A percentile compares a stretch with the other conserved stretches of the same genome.
Conservation (phyloP, 1,140 invertebrate genomes). For the Drosophila nikananu region DNA sequence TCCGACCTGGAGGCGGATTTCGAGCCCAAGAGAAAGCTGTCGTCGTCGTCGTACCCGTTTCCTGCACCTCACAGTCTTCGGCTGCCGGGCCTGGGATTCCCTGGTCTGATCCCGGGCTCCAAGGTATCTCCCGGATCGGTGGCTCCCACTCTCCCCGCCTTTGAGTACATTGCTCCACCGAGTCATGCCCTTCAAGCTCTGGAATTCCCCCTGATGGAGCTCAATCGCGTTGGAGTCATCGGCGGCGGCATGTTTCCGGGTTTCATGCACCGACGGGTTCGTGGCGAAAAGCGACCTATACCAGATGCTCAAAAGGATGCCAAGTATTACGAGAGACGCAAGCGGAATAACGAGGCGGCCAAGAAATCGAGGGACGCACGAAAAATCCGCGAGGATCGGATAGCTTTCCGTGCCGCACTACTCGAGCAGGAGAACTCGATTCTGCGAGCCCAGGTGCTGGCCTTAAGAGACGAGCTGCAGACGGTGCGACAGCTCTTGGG, state of each 20-base stretch:
- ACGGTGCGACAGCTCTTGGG: constrained; percentile 88
- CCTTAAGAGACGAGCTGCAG: constrained; percentile 92
- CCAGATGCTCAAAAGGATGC: constrained; percentile 94
- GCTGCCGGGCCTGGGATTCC: constrained; percentile 51
- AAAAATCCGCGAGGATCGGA: constrained; percentile 92
- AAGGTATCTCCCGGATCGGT: constrained; percentile 35
- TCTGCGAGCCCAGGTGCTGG: constrained; percentile 91
- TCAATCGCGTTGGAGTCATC: constrained; percentile 64
- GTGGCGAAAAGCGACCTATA: constrained; percentile 94
- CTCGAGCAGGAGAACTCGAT: constrained; percentile 95
- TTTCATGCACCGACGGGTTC: constrained; percentile 86
- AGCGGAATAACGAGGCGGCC: constrained; percentile 95
- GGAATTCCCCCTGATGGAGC: constrained; percentile 78
- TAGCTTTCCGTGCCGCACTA: constrained; percentile 92
- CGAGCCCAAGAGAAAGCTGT: constrained; percentile 30
- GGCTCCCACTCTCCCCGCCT: constrained; percentile 61
- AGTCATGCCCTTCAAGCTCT: constrained; percentile 55
- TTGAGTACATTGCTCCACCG: constrained; percentile 75
- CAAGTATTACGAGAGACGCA: constrained; percentile 94
- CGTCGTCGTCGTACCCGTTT: constrained; percentile 31
- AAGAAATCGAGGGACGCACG: constrained; percentile 95
- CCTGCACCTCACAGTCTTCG: constrained; percentile 51
- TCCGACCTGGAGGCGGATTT: constrained; percentile 64
- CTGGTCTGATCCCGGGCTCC: constrained; percentile 34
- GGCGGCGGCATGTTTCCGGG: constrained; percentile 72